Base-by-base conservation (phyloP, 2,797 vertebrate species). In the Heteromormyrus szaboi region DNA sequence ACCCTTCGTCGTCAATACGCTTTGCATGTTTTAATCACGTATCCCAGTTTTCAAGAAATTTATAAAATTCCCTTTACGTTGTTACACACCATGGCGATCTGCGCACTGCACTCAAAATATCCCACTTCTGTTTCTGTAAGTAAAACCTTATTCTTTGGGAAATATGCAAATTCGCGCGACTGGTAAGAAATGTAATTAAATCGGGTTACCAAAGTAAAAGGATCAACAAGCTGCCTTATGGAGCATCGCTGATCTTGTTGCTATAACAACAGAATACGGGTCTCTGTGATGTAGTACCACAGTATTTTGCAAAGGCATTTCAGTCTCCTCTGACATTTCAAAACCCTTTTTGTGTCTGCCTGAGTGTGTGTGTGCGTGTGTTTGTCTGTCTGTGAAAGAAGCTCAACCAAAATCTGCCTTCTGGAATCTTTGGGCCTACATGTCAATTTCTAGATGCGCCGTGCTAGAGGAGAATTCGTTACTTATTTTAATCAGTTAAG, bases 191-290 rank as follows among this genome's bases (percentile, higher is more conserved):
- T 91, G 89, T 91, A 91, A 94, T 92, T 93, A 95, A 95, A 95
- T 92, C 72, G 91, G 93, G 92, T 94, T 94, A 92, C 91, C 86
- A 87, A 90, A 76, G 89, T 92, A 91, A 92, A 92, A 89, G 90
- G 92, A 93, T 94, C 94, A 94, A 94, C 94, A 94, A 92, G 92
- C 93, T 88, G 81, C 89, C 87, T 84, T 89, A 88, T 44, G 90
- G 62, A 84, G 89, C 87, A 87, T 91, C 89, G 90, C 93, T 93
- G 91, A 91, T 92, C 90, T 88, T 48, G 94, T 96, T 95, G 93
- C 94, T 94, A 96, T 93, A 94, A 94, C 93, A 94, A 94, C 93
- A 91, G 89, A 44, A 84, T 92, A 92, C 91, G 90, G 90, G 89
- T 89, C 87, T 88, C 86, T 90, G 85, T 91, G 90, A 91, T 91